A percentile compares a stretch with the other conserved stretches of the same genome.
Evolutionary conservation across 1,140 invertebrate genomes (phyloP).

Genomic region (Bathynomus jamesi): DNA sequence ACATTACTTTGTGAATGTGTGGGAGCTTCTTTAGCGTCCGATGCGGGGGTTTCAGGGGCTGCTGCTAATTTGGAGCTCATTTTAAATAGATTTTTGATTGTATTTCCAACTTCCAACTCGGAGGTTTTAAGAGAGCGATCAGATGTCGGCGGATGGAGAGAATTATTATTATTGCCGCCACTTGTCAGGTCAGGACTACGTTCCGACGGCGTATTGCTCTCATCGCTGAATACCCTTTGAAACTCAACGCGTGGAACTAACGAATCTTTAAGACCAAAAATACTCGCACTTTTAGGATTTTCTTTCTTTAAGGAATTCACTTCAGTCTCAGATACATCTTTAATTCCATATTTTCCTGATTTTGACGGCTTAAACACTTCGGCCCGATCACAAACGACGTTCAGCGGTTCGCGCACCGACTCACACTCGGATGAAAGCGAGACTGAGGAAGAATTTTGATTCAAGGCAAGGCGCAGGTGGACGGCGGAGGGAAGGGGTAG

Average conservation of each 20-base stretch:
- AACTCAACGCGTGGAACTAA: neutral
- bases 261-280: neutral
- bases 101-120: neutral
- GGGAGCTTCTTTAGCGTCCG: neutral
- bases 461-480: neutral
- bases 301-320: neutral
- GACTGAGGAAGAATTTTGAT: neutral
- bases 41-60: neutral
- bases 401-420: neutral
- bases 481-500: neutral
- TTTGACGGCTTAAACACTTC: neutral
- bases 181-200: neutral
- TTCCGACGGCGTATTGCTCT: neutral
- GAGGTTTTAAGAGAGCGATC: neutral
- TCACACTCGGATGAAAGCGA: neutral
- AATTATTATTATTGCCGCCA: neutral
- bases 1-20: conserved; percentile 19
- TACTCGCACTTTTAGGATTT: neutral
- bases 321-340: neutral
- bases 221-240: neutral
- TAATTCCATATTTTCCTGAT: neutral
- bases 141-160: neutral
- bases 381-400: neutral
- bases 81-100: neutral
- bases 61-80: neutral